Percentiles rank a stretch among this genome's conserved stretches.
Evolutionary conservation across 2,113 vertebrate species (phyloP).

Genomic region (Anhinga anhinga): DNA sequence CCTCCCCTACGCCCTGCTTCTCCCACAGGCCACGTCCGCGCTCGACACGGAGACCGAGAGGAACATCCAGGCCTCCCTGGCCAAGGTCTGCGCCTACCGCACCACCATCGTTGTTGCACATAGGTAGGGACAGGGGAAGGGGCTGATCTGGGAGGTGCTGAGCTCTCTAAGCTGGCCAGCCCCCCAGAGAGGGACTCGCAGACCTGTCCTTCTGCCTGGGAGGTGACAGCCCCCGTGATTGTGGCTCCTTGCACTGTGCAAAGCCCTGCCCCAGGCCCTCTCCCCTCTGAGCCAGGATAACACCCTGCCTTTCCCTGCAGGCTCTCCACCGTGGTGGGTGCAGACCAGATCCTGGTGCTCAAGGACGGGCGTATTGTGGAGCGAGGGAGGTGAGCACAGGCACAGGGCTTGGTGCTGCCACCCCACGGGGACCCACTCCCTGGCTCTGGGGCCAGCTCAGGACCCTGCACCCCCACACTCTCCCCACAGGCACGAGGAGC

Average conservation of each 20-base stretch:
- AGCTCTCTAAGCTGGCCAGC: neutral
- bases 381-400: slow-evolving; percentile 80
- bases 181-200: rapidly evolving
- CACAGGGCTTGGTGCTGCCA: neutral
- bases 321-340: slow-evolving; percentile 89
- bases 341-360: slow-evolving; percentile 94
- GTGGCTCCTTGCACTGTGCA: neutral
- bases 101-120: slow-evolving; percentile 94
- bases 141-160: neutral
- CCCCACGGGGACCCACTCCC: neutral
- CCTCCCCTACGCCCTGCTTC: neutral
- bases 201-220: neutral
- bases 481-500: slow-evolving; percentile 84
- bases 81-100: slow-evolving; percentile 86
- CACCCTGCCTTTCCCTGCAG: slow-evolving; percentile 49
- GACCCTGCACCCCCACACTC: rapidly evolving
- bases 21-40: slow-evolving; percentile 86
- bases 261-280: neutral
- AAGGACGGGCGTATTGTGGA: slow-evolving; percentile 85
- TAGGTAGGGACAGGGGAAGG: slow-evolving; percentile 73
- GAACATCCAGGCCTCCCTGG: slow-evolving; percentile 92
- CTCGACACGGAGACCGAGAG: slow-evolving; percentile 93
- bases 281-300: neutral
- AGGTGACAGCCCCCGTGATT: neutral
- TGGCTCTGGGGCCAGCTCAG: neutral